Conservation (phyloP, 2,888 invertebrate species). For the Ectropis crepuscularia region DNA sequence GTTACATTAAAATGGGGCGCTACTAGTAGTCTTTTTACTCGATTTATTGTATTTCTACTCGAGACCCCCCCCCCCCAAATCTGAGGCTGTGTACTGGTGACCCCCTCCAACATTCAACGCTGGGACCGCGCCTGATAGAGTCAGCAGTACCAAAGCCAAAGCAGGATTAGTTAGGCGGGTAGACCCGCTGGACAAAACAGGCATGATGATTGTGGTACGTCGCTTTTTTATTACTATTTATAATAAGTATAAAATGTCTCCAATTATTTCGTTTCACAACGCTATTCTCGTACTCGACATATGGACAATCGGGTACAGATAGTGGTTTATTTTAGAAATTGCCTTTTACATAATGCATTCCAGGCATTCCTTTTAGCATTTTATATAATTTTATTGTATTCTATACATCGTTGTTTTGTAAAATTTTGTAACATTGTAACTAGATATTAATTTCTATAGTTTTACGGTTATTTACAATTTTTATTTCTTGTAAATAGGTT, state of each 20-base stretch:
- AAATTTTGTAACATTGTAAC: background rate
- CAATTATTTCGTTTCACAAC: background rate
- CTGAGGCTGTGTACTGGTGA: no score
- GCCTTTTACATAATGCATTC: no score
- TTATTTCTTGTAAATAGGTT: background rate
- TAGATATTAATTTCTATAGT: slow-evolving; percentile 1
- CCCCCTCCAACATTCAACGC: no score
- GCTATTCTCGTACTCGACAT: background rate
- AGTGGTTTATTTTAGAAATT: background rate
- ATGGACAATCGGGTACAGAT: background rate
- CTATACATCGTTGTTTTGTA: background rate
- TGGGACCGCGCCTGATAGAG: no score
- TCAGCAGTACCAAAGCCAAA: no score
- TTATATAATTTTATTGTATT: background rate
- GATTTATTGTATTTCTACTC: no score
- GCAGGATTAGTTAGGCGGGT: no score
- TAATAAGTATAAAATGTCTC: background rate
- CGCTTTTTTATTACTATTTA: slow-evolving; percentile 6
- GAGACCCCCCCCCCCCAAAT: no score
- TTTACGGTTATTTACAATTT: background rate
- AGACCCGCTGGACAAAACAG: no score
- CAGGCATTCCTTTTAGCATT: background rate
- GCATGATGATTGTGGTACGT: background rate
- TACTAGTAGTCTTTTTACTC: no score
- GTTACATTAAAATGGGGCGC: no score